Conservation (phyloP, 1,140 invertebrate species). For the Nilaparvata lugens region DNA sequence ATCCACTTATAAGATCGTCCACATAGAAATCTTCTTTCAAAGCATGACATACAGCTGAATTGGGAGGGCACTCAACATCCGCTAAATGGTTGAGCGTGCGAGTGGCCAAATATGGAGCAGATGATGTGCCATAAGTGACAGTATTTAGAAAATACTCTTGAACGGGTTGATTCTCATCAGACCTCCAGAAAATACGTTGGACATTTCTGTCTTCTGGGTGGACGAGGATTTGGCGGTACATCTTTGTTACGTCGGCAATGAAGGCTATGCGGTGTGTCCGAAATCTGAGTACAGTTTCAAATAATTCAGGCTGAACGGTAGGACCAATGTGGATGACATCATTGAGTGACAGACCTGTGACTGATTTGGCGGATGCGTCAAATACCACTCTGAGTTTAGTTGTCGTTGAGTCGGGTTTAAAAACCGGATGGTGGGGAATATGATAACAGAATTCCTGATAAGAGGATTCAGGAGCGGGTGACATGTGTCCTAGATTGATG, state of each 20-base stretch:
- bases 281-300: conserved; percentile 31
- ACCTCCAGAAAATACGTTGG: conserved; percentile 35
- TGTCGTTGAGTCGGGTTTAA: too few species aligned
- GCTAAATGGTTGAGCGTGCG: conserved; percentile 32
- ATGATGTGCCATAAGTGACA: conserved; percentile 30
- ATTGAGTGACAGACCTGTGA: too few species aligned
- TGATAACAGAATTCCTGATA: too few species aligned
- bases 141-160: conserved; percentile 27
- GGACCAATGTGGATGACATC: conserved; percentile 30
- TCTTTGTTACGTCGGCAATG: conserved; percentile 30
- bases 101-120: conserved; percentile 31
- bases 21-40: conserved; percentile 25
- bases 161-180: conserved; percentile 22
- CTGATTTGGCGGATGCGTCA: too few species aligned
- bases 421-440: too few species aligned
- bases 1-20: conserved; percentile 22
- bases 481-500: too few species aligned
- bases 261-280: conserved; percentile 27
- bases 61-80: conserved; percentile 24
- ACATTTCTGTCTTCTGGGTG: conserved; percentile 21
- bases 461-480: too few species aligned
- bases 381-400: too few species aligned
- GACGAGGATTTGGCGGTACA: conserved; percentile 19
- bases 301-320: conserved; percentile 33
- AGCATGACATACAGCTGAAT: conserved; percentile 18